phyloP scores from a whole-genome alignment of 1,140 invertebrate genomes.

The Drosophila setifemur region DNA sequence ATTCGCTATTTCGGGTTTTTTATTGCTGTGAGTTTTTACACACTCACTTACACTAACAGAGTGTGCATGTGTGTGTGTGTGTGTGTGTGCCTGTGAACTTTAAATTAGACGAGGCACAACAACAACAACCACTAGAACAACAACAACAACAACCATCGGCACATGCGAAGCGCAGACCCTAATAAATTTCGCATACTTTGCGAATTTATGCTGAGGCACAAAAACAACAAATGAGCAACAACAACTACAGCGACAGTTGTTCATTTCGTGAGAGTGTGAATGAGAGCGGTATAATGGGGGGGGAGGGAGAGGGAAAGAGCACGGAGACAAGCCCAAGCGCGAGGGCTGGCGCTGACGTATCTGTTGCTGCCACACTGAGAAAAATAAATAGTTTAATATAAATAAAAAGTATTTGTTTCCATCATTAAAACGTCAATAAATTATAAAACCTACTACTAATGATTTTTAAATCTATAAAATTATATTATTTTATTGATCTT shows the following conservation, averaged over 20 bases:
- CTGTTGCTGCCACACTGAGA: conserved; percentile 1
- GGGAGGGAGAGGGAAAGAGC: conserved; percentile 8
- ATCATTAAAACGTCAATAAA: no score
- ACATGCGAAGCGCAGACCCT: conserved; percentile 69
- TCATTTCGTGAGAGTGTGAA: conserved; percentile 26
- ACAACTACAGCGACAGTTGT: conserved; percentile 59
- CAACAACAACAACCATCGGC: conserved; percentile 37
- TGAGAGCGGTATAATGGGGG: background rate
- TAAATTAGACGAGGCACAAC: conserved; percentile 74
- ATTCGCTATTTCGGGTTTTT: conserved; percentile 74
- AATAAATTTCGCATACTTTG: conserved; percentile 80
- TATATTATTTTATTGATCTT: no score
- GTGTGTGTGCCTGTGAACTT: conserved; percentile 71
- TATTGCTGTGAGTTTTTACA: conserved; percentile 35
- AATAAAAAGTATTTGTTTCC: no score
- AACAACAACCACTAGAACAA: conserved; percentile 14
- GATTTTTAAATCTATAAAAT: no score
- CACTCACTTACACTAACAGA: conserved; percentile 27
- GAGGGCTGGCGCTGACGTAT: conserved; percentile 17
- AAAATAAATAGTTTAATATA: background rate
- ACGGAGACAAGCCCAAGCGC: conserved; percentile 31
- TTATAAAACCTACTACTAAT: no score
- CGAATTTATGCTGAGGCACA: conserved; percentile 76
- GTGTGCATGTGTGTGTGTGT: background rate
- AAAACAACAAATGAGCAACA: conserved; percentile 35